phyloP scores from a whole-genome alignment of 2,797 vertebrate species.

The Gallirallus australis region DNA sequence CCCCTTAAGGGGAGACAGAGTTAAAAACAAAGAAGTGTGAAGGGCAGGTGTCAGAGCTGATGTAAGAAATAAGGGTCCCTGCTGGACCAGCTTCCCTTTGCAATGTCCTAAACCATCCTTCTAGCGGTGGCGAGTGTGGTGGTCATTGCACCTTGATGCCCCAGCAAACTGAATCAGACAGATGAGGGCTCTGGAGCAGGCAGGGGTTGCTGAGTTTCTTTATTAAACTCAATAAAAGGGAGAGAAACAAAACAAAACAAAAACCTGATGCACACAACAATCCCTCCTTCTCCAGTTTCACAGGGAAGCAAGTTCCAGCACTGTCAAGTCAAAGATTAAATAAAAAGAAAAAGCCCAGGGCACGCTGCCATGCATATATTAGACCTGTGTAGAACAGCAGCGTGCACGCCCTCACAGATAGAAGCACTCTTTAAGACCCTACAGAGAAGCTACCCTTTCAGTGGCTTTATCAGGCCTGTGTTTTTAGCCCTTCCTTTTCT shows the following conservation, averaged over 20 bases:
- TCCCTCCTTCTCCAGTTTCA: neutral
- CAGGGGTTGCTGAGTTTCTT: neutral
- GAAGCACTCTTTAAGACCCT: neutral
- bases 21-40: neutral
- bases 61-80: neutral
- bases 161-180: neutral
- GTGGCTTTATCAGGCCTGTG: neutral
- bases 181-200: neutral
- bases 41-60: neutral
- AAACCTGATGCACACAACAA: neutral
- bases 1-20: neutral
- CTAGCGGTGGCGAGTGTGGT: neutral
- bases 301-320: conserved; percentile 42
- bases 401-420: neutral
- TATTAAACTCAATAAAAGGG: neutral
- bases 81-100: neutral
- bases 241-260: conserved; percentile 25
- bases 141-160: neutral
- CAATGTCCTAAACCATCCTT: neutral
- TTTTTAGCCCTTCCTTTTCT: conserved; percentile 10
- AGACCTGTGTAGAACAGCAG: neutral
- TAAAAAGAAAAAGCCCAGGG: conserved; percentile 14
- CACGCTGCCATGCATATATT: neutral
- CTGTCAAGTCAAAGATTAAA: conserved; percentile 39
- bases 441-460: neutral